Percentiles rank a stretch among this genome's conserved stretches.
These are phyloP conservation scores for Dreissena rostriformis DNA, from an alignment of 1,140 invertebrate genomes.

Conservation along the genomic window DNA sequence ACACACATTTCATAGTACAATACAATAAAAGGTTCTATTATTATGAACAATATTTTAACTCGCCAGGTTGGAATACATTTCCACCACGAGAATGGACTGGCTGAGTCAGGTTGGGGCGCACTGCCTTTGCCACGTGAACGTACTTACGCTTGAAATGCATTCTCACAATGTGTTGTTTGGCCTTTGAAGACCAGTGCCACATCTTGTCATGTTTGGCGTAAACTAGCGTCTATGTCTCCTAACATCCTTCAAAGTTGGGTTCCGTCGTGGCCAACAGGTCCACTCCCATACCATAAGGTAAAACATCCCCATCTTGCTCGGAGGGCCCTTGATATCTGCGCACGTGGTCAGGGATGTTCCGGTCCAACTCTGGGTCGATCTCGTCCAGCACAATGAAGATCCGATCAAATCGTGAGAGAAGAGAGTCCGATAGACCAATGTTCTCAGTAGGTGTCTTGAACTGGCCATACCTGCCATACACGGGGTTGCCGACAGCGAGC, in stretches of 20 bases:
- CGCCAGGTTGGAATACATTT: no score
- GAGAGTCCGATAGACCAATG: slow-evolving; percentile 97
- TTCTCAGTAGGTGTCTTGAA: slow-evolving; percentile 99
- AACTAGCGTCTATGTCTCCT: slow-evolving; percentile 85
- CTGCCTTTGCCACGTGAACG: slow-evolving; percentile 95
- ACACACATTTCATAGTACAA: no score
- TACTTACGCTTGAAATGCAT: slow-evolving; percentile 98
- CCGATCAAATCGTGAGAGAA: slow-evolving; percentile 99
- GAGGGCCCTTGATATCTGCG: slow-evolving; percentile 95
- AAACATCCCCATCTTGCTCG: slow-evolving; percentile 97
- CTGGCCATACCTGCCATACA: slow-evolving; percentile 99
- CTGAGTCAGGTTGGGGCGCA: slow-evolving; percentile 96
- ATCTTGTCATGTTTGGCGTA: slow-evolving; percentile 97
- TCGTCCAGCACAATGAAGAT: slow-evolving; percentile 98
- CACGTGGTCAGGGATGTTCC: slow-evolving; percentile 97
- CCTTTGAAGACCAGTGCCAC: slow-evolving; percentile 87
- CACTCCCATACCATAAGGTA: slow-evolving; percentile 90
- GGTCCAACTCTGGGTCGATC: slow-evolving; percentile 94
- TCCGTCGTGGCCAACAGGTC: slow-evolving; percentile 91
- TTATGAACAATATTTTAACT: no score
- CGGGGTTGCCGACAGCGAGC: no score
- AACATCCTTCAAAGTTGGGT: slow-evolving; percentile 85
- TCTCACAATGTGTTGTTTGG: slow-evolving; percentile 84
- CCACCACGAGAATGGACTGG: no score
- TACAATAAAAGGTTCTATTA: no score